Percentiles rank a stretch among this genome's conserved stretches.
These are phyloP conservation scores for Mythimna loreyi DNA, from an alignment of 2,888 invertebrate species.

Conservation along the genomic window DNA sequence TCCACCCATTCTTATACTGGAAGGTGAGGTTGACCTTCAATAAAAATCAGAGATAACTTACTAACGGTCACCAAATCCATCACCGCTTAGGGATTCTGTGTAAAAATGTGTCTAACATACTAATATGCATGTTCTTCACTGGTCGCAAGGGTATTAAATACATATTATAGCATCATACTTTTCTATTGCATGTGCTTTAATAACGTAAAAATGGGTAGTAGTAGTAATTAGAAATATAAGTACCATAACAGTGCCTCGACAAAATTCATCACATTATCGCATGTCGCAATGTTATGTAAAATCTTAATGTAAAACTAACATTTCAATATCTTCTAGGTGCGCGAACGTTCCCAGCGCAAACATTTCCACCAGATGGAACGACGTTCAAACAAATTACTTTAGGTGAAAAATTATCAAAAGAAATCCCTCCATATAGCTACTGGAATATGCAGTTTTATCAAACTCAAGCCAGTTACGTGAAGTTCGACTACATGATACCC, in stretches of 20 bases:
- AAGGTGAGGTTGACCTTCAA: constrained; percentile 93
- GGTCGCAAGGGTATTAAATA: constrained; percentile 46
- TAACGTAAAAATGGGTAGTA: constrained; percentile 51
- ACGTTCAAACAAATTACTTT: constrained; percentile 97
- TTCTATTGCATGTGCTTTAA: constrained; percentile 74
- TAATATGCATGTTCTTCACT: constrained; percentile 78
- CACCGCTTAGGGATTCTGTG: constrained; percentile 73
- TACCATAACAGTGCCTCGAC: constrained; percentile 35
- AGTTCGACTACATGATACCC: constrained; percentile 98
- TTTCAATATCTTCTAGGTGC: constrained; percentile 91
- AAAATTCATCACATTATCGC: constrained; percentile 81
- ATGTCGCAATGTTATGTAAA: constrained; percentile 57
- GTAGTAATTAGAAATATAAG: constrained; percentile 38
- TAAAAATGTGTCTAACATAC: constrained; percentile 76
- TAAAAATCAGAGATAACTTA: constrained; percentile 82
- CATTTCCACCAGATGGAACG: constrained; percentile 98
- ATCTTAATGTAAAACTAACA: constrained; percentile 59
- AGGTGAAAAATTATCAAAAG: constrained; percentile 96
- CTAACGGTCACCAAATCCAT: constrained; percentile 84
- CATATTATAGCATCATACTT: constrained; percentile 61
- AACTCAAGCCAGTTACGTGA: constrained; percentile 97
- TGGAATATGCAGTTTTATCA: constrained; percentile 99
- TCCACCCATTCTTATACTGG: constrained; percentile 95
- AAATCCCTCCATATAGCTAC: constrained; percentile 98
- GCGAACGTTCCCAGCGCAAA: constrained; percentile 96